Evolutionary conservation across 2,113 vertebrate genomes (phyloP).

Genomic region (Thryonomys swinderianus): DNA sequence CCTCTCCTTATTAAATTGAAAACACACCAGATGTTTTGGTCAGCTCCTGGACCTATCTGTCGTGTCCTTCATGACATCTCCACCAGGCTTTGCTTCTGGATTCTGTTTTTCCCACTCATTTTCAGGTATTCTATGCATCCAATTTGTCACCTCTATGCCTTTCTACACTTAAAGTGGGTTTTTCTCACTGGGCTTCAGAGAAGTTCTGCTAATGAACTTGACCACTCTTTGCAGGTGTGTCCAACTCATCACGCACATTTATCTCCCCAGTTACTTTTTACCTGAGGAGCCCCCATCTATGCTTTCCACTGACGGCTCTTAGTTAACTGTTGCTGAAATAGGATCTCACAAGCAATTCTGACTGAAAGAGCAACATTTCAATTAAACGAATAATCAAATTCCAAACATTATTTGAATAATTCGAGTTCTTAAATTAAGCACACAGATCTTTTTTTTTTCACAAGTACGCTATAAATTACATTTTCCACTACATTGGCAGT

Average conservation of each 20-base stretch:
- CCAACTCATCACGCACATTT: neutral
- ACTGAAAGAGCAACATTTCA: conserved; percentile 86
- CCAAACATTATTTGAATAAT: conserved; percentile 96
- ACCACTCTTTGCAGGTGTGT: conserved; percentile 70
- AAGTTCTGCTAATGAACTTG: neutral
- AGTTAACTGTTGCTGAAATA: conserved; percentile 86
- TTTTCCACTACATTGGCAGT: conserved; percentile 98
- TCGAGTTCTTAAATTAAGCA: conserved; percentile 93
- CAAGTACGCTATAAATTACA: conserved; percentile 97
- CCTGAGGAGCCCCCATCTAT: neutral
- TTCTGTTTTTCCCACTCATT: neutral
- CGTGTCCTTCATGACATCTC: neutral
- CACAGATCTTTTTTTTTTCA: conserved; percentile 82
- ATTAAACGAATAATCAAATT: conserved; percentile 94
- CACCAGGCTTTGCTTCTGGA: neutral
- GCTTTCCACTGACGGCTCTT: conserved; percentile 81
- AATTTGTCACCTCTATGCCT: neutral
- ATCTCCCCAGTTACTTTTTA: neutral
- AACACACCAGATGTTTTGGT: neutral
- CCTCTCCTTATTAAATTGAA: neutral
- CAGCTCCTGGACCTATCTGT: neutral
- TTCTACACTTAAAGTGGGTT: neutral
- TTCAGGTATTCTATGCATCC: neutral
- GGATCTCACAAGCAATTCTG: conserved; percentile 86
- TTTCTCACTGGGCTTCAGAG: neutral